These are phyloP conservation scores for Drosophila novamexicana DNA, from an alignment of 1,140 invertebrate genomes.

Conservation along the genomic window DNA sequence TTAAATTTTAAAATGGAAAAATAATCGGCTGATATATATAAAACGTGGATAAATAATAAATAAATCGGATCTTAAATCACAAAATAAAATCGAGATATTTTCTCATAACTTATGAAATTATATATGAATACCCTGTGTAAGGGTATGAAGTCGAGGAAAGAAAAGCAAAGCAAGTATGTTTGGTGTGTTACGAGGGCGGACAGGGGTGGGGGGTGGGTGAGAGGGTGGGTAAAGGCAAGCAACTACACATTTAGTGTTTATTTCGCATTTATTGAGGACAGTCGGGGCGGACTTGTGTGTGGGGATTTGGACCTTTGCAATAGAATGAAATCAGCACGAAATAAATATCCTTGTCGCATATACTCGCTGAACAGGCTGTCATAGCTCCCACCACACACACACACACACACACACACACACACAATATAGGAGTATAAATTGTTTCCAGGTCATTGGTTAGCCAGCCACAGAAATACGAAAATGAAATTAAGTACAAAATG, in stretches of 20 bases:
- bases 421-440: constrained; percentile 68
- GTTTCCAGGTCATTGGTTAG: constrained; percentile 79
- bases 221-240: constrained; percentile 31
- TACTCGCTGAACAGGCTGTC: constrained; percentile 34
- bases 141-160: constrained; percentile 1
- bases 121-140: neutral
- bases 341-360: constrained; percentile 73
- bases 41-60: too few species aligned
- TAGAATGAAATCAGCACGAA: constrained; percentile 77
- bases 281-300: constrained; percentile 4
- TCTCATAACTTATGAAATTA: neutral
- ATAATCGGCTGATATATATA: too few species aligned
- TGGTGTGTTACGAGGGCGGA: neutral
- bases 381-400: constrained; percentile 5
- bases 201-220: neutral
- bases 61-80: too few species aligned
- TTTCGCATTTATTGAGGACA: constrained; percentile 77
- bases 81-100: neutral
- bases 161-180: constrained; percentile 2
- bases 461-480: constrained; percentile 74
- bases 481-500: constrained; percentile 73
- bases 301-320: constrained; percentile 33
- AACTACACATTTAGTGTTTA: constrained; percentile 81
- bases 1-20: too few species aligned
- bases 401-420: constrained; percentile 2